Evolutionary conservation across 2,888 invertebrate genomes (phyloP).

Genomic region (Thelaira solivaga): DNA sequence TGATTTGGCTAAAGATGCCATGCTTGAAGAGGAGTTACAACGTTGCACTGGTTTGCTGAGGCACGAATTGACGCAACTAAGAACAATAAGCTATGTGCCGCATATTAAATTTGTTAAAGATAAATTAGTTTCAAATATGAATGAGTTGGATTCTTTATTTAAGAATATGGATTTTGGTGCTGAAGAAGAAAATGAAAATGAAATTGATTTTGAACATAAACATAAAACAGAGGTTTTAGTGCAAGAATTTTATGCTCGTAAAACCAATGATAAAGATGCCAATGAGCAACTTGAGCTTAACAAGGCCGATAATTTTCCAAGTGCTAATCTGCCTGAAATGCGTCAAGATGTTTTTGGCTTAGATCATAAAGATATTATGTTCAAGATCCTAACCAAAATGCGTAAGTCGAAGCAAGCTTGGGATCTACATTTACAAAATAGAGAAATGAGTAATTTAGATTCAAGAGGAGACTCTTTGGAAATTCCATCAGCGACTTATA

Average conservation of each 20-base stretch:
- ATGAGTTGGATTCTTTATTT: conserved; percentile 81
- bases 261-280: too few species aligned
- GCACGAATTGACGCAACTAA: conserved; percentile 85
- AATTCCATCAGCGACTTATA: conserved; percentile 4
- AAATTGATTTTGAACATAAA: conserved; percentile 7
- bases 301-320: too few species aligned
- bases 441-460: too few species aligned
- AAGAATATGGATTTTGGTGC: conserved; percentile 83
- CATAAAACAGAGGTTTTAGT: conserved; percentile 41
- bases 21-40: conserved; percentile 80
- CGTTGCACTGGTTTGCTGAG: conserved; percentile 81
- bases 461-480: too few species aligned
- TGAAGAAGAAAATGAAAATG: conserved; percentile 79
- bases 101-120: conserved; percentile 86
- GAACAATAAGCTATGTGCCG: conserved; percentile 87
- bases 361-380: conserved; percentile 83
- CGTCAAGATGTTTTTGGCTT: conserved; percentile 84
- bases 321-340: conserved; percentile 81
- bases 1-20: conserved; percentile 66
- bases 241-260: too few species aligned
- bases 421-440: conserved; percentile 70
- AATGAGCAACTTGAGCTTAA: too few species aligned
- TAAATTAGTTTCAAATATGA: conserved; percentile 78
- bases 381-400: conserved; percentile 78
- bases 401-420: conserved; percentile 80